A percentile compares a stretch with the other conserved stretches of the same genome.
Evolutionary conservation across 2,113 vertebrate species (phyloP).

Genomic region (Paradisaea rubra): DNA sequence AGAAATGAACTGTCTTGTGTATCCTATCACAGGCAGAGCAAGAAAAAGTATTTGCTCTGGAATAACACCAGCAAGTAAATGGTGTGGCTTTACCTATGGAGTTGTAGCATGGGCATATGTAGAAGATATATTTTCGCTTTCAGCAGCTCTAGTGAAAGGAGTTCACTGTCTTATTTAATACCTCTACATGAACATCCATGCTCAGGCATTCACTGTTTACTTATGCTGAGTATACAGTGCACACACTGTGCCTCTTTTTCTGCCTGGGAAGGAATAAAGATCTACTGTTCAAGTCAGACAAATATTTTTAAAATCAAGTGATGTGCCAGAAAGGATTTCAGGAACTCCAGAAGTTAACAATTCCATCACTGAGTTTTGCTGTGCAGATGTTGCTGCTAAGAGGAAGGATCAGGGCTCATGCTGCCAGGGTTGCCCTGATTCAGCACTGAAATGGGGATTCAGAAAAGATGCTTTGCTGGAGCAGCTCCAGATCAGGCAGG

Average conservation of each 20-base stretch:
- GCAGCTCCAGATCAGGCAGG: neutral
- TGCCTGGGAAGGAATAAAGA: conserved; percentile 48
- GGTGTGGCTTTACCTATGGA: neutral
- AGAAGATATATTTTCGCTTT: neutral
- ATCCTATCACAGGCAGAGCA: neutral
- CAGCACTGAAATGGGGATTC: neutral
- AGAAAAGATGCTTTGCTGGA: neutral
- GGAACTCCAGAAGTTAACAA: neutral
- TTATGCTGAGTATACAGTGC: neutral
- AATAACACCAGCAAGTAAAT: neutral
- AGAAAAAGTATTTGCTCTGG: neutral
- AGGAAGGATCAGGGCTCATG: neutral
- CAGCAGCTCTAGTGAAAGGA: neutral
- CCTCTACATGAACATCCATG: neutral
- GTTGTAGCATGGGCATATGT: neutral
- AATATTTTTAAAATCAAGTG: neutral
- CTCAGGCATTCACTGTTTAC: conserved; percentile 36
- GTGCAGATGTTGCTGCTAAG: neutral
- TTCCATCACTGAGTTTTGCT: neutral
- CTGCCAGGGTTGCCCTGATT: neutral
- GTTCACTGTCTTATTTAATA: neutral
- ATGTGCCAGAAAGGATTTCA: conserved; percentile 9
- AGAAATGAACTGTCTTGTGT: neutral
- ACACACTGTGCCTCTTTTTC: conserved; percentile 14
- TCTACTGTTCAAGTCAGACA: conserved; percentile 29